phyloP scores from a whole-genome alignment of 2,888 invertebrate genomes.

The Chloroclystis v-ata region DNA sequence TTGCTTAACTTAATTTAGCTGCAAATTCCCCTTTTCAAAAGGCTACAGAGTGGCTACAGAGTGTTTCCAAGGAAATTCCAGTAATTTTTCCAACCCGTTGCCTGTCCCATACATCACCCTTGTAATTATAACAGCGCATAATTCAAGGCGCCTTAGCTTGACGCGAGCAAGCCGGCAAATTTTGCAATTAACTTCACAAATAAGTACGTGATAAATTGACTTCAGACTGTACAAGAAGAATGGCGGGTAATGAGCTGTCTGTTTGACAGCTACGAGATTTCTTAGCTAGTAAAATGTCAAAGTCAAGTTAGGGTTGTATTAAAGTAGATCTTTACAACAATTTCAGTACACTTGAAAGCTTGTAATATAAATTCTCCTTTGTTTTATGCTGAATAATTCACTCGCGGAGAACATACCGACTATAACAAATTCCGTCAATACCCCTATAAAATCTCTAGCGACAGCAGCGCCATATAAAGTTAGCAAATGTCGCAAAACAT shows the following conservation, averaged over 20 bases:
- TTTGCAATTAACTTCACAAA: constrained; percentile 33
- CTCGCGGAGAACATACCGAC: neutral
- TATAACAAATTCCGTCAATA: constrained; percentile 2
- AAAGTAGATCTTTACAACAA: too few species aligned
- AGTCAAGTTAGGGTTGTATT: neutral
- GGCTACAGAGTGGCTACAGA: constrained; percentile 3
- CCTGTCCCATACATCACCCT: constrained; percentile 26
- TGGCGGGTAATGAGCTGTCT: constrained; percentile 27
- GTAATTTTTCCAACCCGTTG: constrained; percentile 22
- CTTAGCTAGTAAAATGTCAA: neutral
- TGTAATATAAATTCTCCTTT: neutral
- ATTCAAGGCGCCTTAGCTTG: constrained; percentile 27
- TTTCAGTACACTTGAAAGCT: too few species aligned
- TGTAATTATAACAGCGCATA: constrained; percentile 30
- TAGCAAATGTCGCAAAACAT: constrained; percentile 11
- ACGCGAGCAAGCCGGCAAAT: constrained; percentile 29
- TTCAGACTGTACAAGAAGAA: constrained; percentile 28
- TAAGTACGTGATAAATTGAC: constrained; percentile 31
- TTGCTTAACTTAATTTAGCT: neutral
- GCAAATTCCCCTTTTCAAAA: neutral
- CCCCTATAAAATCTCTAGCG: constrained; percentile 5
- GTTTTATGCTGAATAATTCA: neutral
- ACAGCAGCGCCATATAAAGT: constrained; percentile 12
- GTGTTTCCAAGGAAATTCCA: constrained; percentile 8
- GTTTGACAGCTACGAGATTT: constrained; percentile 9